Conservation (phyloP, 1,140 invertebrate genomes). For the Neuroterus valhalla region DNA sequence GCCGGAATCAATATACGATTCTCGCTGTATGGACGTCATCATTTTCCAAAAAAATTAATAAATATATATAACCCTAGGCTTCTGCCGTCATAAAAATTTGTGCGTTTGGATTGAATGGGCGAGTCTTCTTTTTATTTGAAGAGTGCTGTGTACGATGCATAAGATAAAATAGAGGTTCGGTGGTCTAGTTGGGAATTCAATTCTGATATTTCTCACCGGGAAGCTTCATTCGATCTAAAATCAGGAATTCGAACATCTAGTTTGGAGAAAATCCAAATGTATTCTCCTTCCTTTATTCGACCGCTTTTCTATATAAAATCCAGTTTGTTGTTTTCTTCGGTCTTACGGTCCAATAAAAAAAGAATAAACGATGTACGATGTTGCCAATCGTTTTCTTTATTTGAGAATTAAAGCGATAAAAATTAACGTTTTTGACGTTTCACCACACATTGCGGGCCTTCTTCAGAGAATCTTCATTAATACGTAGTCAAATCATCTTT, state of each 20-base stretch:
- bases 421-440: too few relatives aligned
- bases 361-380: too few relatives aligned
- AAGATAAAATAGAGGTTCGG: slow-evolving; percentile 10
- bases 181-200: slow-evolving; percentile 22
- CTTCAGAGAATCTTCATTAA: too few relatives aligned
- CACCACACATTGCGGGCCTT: too few relatives aligned
- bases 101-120: slow-evolving; percentile 27
- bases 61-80: slow-evolving; percentile 26
- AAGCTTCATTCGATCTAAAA: slow-evolving; percentile 16
- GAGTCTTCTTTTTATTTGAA: slow-evolving; percentile 18
- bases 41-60: background rate
- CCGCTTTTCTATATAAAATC: too few relatives aligned
- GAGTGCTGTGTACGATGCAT: background rate
- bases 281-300: too few relatives aligned
- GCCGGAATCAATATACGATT: slow-evolving; percentile 42
- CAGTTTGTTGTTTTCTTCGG: too few relatives aligned
- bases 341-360: too few relatives aligned
- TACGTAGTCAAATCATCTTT: too few relatives aligned
- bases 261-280: too few relatives aligned
- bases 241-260: slow-evolving; percentile 8
- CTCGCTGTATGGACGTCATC: slow-evolving; percentile 32
- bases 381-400: too few relatives aligned
- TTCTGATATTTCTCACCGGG: slow-evolving; percentile 11
- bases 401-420: too few relatives aligned
- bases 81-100: slow-evolving; percentile 38